Percentiles rank a stretch among this genome's conserved stretches.
These are phyloP conservation scores for Drosophila paucipuncta DNA, from an alignment of 2,888 invertebrate genomes.

Conservation along the genomic window DNA sequence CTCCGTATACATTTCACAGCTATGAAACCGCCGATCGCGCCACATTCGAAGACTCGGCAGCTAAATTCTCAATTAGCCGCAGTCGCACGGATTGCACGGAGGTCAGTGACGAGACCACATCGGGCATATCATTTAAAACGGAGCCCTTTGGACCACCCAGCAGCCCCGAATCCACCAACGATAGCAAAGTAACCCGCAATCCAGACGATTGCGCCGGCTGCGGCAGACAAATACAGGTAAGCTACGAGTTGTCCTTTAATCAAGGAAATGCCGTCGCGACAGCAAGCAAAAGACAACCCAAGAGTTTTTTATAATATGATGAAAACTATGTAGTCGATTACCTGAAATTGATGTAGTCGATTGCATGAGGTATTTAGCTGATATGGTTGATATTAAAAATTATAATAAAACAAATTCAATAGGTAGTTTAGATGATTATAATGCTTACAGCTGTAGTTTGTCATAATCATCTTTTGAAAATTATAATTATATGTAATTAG, in stretches of 20 bases:
- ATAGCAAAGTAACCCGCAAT: constrained; percentile 81
- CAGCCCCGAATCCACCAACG: constrained; percentile 85
- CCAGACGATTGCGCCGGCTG: constrained; percentile 92
- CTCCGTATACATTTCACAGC: constrained; percentile 52
- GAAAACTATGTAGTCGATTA: background rate
- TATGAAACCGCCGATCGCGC: constrained; percentile 84
- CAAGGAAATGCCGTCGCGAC: constrained; percentile 17
- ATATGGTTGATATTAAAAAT: background rate
- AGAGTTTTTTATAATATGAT: background rate
- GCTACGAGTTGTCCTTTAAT: background rate
- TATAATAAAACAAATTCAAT: background rate
- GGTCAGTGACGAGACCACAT: constrained; percentile 83
- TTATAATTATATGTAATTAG: background rate
- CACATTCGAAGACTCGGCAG: constrained; percentile 84
- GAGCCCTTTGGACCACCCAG: constrained; percentile 85
- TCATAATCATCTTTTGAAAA: background rate
- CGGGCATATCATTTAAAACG: constrained; percentile 84
- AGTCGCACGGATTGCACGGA: constrained; percentile 83
- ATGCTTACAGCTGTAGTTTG: background rate
- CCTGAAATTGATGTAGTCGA: background rate
- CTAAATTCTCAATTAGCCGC: constrained; percentile 84
- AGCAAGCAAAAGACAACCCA: background rate
- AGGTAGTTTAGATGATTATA: background rate
- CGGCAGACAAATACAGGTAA: constrained; percentile 90
- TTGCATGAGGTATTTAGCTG: background rate